Base-by-base conservation (phyloP, 2,797 vertebrate species). In the Mormyrus hasselquistii region DNA sequence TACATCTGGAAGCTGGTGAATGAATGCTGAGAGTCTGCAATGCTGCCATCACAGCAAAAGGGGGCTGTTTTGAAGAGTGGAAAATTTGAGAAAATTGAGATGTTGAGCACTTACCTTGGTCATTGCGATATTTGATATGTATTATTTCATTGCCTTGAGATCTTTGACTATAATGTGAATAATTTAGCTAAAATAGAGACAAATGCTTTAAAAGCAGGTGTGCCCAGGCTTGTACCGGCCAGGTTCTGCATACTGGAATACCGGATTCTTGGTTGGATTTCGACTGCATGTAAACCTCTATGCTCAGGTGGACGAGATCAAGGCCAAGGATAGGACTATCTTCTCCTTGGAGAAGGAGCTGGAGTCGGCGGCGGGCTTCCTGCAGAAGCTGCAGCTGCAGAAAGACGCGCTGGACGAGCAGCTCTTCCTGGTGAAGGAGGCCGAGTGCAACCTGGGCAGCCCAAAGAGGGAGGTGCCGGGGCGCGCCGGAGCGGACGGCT, bases 381-480 rank as follows among this genome's bases (percentile, higher is more conserved):
- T 98, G 52, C 98, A 99, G 95, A 98, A 97, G 93, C 95, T 99
- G 89, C 98, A 99, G 92, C 96, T 99, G 49, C 99, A 99, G 95
- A 99, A 99, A 89, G 99, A 99, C 25, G 97, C 98, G 2, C 94
- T 99, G 94, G 99, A 99, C 50, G 99, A 99, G 50, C 98, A 99
- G 69, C 96, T 99, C 29, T 99, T 99, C 93, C 94, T 99, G 8
- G 98, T 97, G 57, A 99, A 99, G 91, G 99, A 99, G 93, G 97
- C 97, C 0, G 99, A 99, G 92, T 99, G 99, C 49, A 97, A 97
- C 92, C 95, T 99, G 94, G 98, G 98, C 92, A 99, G 98, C 91
- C 99, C 99, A 0, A 99, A 99, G 93, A 95, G 99, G 91, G 99
- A 99, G 94, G 98, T 99, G 88, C 98, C 98, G 0, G 98, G 99